phyloP scores from a whole-genome alignment of 2,113 vertebrate species.

The Oplegnathus fasciatus region DNA sequence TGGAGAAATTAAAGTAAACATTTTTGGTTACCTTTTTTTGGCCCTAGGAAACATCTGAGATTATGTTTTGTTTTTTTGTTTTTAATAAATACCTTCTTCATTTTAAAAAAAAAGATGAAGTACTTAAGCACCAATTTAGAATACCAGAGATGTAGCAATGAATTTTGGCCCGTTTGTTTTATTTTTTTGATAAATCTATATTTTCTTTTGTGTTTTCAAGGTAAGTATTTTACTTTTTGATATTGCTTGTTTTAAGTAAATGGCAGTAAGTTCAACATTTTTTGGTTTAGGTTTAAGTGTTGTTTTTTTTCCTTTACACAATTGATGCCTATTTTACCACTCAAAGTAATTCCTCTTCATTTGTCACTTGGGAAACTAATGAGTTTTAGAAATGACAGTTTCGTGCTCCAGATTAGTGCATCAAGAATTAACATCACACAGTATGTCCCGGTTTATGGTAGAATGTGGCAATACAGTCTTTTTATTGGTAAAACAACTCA shows the following conservation, averaged over 20 bases:
- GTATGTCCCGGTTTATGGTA: constrained; percentile 48
- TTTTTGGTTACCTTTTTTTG: constrained; percentile 1
- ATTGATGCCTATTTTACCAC: constrained; percentile 19
- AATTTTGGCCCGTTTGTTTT: constrained; percentile 47
- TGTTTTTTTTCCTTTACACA: background rate
- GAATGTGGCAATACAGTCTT: constrained; percentile 66
- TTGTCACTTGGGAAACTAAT: constrained; percentile 31
- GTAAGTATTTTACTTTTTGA: constrained; percentile 85
- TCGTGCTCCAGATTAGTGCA: constrained; percentile 8
- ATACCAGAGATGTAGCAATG: constrained; percentile 33
- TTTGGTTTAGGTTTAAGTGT: constrained; percentile 22
- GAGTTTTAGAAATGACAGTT: background rate
- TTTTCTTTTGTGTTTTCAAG: constrained; percentile 76
- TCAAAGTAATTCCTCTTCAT: background rate
- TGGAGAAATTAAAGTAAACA: constrained; percentile 22
- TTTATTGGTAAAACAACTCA: constrained; percentile 58
- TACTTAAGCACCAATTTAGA: constrained; percentile 42
- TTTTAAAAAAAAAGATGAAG: constrained; percentile 33
- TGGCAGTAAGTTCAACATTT: constrained; percentile 35
- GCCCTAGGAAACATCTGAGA: background rate
- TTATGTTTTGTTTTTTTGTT: constrained; percentile 13
- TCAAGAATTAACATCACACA: constrained; percentile 9
- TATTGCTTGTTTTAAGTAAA: constrained; percentile 61
- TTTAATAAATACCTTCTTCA: background rate
- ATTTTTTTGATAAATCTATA: constrained; percentile 30